These are phyloP conservation scores for Plecotus auritus DNA, from an alignment of 2,113 vertebrate species.

Conservation along the genomic window DNA sequence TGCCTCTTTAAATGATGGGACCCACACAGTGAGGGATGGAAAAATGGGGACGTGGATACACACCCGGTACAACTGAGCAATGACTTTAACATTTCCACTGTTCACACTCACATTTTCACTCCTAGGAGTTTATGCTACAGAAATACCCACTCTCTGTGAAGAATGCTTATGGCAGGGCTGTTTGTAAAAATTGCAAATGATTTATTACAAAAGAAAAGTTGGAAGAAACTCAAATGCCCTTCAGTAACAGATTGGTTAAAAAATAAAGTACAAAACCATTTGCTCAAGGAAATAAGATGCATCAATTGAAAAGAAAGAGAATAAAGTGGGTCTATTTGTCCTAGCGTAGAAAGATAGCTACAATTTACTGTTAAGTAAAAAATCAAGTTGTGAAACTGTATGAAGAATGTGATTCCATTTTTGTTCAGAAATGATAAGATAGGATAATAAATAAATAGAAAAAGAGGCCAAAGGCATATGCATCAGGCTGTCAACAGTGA, in stretches of 20 bases:
- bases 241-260: neutral
- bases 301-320: neutral
- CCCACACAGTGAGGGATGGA: fast-evolving
- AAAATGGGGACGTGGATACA: neutral
- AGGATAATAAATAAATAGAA: neutral
- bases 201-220: neutral
- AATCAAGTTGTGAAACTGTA: neutral
- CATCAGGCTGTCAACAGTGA: fast-evolving
- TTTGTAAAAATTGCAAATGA: neutral
- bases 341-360: fast-evolving
- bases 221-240: too few species aligned
- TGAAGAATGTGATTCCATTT: neutral
- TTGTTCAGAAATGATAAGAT: neutral
- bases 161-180: fast-evolving
- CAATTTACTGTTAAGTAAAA: too few species aligned
- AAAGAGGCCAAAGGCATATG: neutral
- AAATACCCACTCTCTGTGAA: neutral
- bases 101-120: neutral
- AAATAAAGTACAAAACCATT: neutral
- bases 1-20: too few species aligned
- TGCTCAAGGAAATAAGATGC: fast-evolving
- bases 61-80: fast-evolving
- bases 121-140: neutral
- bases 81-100: fast-evolving
- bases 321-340: neutral